phyloP scores from a whole-genome alignment of 2,113 vertebrate species.

The Seriola dumerili region DNA sequence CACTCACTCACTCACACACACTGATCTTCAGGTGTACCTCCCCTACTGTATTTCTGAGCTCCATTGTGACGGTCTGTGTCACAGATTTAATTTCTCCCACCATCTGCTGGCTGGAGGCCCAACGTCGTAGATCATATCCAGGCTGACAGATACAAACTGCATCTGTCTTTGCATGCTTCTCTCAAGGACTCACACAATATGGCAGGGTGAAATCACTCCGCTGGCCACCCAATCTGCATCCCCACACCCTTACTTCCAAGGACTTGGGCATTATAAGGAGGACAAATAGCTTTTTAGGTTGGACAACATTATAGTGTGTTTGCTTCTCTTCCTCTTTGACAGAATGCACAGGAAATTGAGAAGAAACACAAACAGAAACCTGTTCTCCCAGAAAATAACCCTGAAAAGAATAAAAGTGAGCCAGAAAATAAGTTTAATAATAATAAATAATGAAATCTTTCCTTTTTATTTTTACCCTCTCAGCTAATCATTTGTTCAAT shows the following conservation, averaged over 20 bases:
- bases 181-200: slow-evolving; percentile 84
- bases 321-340: not conserved
- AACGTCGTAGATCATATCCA: slow-evolving; percentile 79
- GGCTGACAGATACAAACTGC: slow-evolving; percentile 85
- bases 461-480: not conserved
- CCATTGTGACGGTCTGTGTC: slow-evolving; percentile 75
- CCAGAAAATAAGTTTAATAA: not conserved
- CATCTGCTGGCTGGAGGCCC: slow-evolving; percentile 85
- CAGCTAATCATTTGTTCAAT: not conserved
- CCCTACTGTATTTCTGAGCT: slow-evolving; percentile 66
- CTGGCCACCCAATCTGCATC: slow-evolving; percentile 69
- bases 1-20: not conserved
- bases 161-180: slow-evolving; percentile 80
- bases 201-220: slow-evolving; percentile 70
- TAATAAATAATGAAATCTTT: not conserved
- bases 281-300: slow-evolving; percentile 19
- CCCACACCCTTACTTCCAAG: slow-evolving; percentile 58
- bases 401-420: not conserved
- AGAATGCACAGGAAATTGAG: not conserved
- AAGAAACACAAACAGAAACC: not conserved
- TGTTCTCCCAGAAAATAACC: not conserved
- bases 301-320: not conserved
- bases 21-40: slow-evolving; percentile 70
- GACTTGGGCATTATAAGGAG: slow-evolving; percentile 31
- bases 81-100: slow-evolving; percentile 84